Conservation (phyloP, 2,113 vertebrate genomes). For the Sakesphorus luctuosus region DNA sequence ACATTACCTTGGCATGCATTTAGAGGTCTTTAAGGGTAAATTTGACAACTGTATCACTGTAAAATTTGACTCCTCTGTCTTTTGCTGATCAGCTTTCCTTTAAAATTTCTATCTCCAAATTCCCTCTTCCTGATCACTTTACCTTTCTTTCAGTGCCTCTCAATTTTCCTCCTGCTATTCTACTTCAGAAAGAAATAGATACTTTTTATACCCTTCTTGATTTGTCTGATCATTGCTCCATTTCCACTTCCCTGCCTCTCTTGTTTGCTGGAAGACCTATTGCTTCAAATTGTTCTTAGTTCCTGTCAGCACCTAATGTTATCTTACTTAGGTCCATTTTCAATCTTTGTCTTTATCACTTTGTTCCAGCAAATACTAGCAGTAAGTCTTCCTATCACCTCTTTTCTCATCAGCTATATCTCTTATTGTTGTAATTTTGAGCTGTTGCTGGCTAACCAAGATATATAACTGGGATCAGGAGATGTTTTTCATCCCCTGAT, state of each 20-base stretch:
- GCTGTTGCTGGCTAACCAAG: not conserved
- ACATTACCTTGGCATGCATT: not conserved
- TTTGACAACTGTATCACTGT: not conserved
- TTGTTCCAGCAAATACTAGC: not conserved
- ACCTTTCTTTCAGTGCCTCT: not conserved
- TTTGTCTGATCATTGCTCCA: not conserved
- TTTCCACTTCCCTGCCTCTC: not conserved
- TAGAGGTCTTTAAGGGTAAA: not conserved
- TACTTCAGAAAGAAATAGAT: not conserved
- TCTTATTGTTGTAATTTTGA: not conserved
- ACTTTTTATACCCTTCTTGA: not conserved
- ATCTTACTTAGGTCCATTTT: not conserved
- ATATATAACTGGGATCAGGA: not conserved
- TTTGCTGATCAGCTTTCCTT: slow-evolving; percentile 5
- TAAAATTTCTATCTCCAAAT: not conserved
- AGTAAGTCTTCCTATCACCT: not conserved
- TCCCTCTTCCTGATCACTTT: not conserved
- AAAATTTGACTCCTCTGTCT: not conserved
- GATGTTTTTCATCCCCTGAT: not conserved
- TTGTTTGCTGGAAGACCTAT: not conserved
- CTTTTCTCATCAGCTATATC: not conserved
- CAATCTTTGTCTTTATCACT: not conserved
- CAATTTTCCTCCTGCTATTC: not conserved
- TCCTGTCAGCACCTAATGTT: not conserved
- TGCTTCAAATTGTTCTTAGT: not conserved